Percentiles rank a stretch among this genome's conserved stretches.
Conservation (phyloP, 2,888 invertebrate genomes). For the Bhutanitis thaidina region DNA sequence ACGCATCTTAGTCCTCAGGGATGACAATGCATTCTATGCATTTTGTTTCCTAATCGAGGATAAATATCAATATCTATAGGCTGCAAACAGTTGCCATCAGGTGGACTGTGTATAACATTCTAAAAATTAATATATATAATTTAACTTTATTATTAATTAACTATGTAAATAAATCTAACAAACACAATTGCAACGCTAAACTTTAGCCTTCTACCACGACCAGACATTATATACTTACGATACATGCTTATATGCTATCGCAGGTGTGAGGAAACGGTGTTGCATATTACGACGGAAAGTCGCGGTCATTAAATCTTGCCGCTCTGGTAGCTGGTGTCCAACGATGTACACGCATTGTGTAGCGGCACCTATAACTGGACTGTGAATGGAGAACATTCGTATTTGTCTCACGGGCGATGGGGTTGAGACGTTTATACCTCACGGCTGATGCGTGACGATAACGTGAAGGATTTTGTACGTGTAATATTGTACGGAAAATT, state of each 20-base stretch:
- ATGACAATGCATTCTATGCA: too few species aligned
- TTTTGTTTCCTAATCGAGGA: too few species aligned
- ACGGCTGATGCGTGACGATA: slow-evolving; percentile 19
- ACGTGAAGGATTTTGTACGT: slow-evolving; percentile 11
- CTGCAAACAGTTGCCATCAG: too few species aligned
- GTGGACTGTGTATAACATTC: too few species aligned
- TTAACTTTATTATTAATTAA: too few species aligned
- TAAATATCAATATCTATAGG: too few species aligned
- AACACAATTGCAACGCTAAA: too few species aligned
- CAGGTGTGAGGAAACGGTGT: slow-evolving; percentile 56
- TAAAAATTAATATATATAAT: too few species aligned
- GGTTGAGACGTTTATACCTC: slow-evolving; percentile 25
- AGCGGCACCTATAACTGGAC: slow-evolving; percentile 77
- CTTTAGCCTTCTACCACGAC: background rate
- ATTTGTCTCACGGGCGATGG: slow-evolving; percentile 68
- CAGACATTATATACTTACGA: background rate
- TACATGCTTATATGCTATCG: slow-evolving; percentile 17
- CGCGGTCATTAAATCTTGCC: slow-evolving; percentile 75
- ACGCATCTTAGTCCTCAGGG: too few species aligned
- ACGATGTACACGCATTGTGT: slow-evolving; percentile 53
- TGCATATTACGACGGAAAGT: slow-evolving; percentile 59
- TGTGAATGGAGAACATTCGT: slow-evolving; percentile 70
- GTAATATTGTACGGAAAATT: too few species aligned
- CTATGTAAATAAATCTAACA: too few species aligned
- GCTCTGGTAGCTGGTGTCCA: slow-evolving; percentile 70